phyloP scores from a whole-genome alignment of 1,140 invertebrate genomes.

The Argopecten irradians region DNA sequence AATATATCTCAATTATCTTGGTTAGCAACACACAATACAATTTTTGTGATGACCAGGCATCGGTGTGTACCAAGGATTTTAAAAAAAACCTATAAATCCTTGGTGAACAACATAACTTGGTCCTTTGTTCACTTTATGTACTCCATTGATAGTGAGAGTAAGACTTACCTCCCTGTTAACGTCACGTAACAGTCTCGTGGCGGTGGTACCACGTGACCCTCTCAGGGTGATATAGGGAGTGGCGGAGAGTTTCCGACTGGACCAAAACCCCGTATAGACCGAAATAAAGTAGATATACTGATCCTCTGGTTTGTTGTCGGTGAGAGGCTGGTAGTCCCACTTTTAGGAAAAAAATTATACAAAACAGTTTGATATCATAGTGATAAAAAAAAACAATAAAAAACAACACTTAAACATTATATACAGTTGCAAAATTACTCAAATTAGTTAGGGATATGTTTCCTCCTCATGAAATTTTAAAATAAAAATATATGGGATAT shows the following conservation, averaged over 20 bases:
- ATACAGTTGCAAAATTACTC: too few species aligned
- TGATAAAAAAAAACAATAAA: background rate
- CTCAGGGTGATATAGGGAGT: constrained; percentile 44
- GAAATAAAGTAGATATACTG: constrained; percentile 47
- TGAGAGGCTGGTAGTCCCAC: constrained; percentile 54
- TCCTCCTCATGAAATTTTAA: too few species aligned
- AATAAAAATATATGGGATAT: too few species aligned
- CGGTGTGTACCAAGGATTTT: too few species aligned
- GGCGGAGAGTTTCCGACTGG: constrained; percentile 41
- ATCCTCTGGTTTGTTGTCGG: constrained; percentile 38
- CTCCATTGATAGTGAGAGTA: background rate
- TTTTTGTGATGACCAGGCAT: too few species aligned
- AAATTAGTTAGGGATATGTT: too few species aligned
- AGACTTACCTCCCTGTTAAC: constrained; percentile 49
- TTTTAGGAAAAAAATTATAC: constrained; percentile 21
- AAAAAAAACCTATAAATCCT: too few species aligned
- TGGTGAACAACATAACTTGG: too few species aligned
- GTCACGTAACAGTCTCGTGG: constrained; percentile 43
- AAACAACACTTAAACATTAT: too few species aligned
- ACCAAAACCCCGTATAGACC: constrained; percentile 48
- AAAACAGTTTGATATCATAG: background rate
- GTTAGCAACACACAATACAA: too few species aligned
- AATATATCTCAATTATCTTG: too few species aligned
- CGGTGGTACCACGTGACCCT: constrained; percentile 55
- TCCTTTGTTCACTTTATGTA: too few species aligned